Conservation (phyloP, 2,888 invertebrate species). For the Gortyna flavago region DNA sequence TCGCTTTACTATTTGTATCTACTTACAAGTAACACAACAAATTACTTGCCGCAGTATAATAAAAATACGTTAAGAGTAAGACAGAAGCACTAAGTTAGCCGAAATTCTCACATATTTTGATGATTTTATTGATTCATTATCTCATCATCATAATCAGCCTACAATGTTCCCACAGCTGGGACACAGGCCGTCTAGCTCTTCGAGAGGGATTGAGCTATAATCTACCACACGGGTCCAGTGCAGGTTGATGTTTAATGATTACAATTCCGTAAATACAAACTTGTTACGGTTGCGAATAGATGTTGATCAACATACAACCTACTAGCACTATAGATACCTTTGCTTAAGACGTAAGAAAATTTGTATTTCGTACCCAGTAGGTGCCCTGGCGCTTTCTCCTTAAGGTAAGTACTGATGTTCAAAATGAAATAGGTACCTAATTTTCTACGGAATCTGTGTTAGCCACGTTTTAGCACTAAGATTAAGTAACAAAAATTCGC, state of each 20-base stretch:
- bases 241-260: not conserved
- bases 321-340: not conserved
- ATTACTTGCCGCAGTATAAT: slow-evolving; percentile 5
- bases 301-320: not conserved
- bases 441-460: not conserved
- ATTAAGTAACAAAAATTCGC: not conserved
- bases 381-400: not conserved
- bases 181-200: not conserved
- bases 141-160: not conserved
- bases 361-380: not conserved
- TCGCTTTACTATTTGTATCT: slow-evolving; percentile 42
- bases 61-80: slow-evolving; percentile 21
- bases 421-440: not conserved
- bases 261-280: not conserved
- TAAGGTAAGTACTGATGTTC: not conserved
- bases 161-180: not conserved
- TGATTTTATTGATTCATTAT: not conserved
- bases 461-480: not conserved
- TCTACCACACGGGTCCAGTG: not conserved
- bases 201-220: not conserved
- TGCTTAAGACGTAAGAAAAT: not conserved
- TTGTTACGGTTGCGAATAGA: not conserved
- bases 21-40: slow-evolving; percentile 19
- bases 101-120: not conserved
- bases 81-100: not conserved